Base-by-base conservation (phyloP, 1,140 invertebrate species). In the Zaprionus vittiger region DNA sequence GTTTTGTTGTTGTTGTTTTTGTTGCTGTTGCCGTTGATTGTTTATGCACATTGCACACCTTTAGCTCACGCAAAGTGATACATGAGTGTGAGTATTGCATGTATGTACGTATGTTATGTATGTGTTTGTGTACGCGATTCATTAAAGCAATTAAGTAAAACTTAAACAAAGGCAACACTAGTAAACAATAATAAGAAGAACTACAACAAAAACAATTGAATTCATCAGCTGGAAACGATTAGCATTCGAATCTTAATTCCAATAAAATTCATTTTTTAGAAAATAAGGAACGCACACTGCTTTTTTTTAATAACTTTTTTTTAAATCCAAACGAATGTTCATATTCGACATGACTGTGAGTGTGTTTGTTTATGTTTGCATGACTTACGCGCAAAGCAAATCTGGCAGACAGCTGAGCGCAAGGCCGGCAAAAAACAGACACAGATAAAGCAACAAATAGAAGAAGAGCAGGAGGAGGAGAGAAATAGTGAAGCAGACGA, bases 241-340 rank as follows among this genome's bases (percentile, higher is more conserved):
- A 75, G 56, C 68, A 83, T 76, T 20, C 20, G 17, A 20, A 17
- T 41, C 38, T 41, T 41, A 0, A 60, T 70, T 56, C 63, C 81
- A 89, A 87, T 89, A 81, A 76, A 89, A 83, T 73, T 81, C 44
- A 84, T 81, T 83, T 57, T 77, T 54, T 68, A 12, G 6, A 57
- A 59, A 59, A 24, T 31, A 47, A 47, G 41, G 11, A 47, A 47
- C 6, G n/a, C 2, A 6, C 41, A 11, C 1, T 4, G n/a, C 7
- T 26, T 4, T 12, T 34, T 47, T 57, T 31, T 12, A 55, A 64
- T 24, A 20, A 31, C 17, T 31, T 34, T 68, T 62, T n/a, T n/a
- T 28, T 3, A 24, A 15, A n/a, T 62, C 9, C 9, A 22, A 60
- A 41, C 17, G 14, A 57, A 52, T 41, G 11, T 56, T 66, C 28